Evolutionary conservation across 2,797 vertebrate species (phyloP), one percentile per base, ranked within the genome.

Genomic region (Spinus pinus): DNA sequence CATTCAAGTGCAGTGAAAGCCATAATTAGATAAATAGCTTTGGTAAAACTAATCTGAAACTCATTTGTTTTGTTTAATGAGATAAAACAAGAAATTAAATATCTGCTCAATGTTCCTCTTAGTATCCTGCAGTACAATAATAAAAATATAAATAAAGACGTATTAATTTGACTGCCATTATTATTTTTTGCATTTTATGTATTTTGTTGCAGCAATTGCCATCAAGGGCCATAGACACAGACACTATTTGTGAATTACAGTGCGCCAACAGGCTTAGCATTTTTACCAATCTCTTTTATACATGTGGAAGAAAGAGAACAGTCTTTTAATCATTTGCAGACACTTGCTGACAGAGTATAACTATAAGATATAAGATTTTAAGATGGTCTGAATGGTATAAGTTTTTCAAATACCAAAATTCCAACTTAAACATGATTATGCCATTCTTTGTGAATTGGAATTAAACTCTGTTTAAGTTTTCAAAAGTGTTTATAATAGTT

Each of bases 21-120:
- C 72, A 73, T 93, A 96, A 97, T 94, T 94, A 93, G 89, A 94
- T 93, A 96, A 95, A 97, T 84, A 90, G 82, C 82, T 91, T 94
- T 66, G n/a, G 89, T 93, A 88, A 96, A 86, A 95, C 73, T 65
- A 94, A 96, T 94, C 85, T 94, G 91, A 94, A 96, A 94, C 70
- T 75, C 89, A 83, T 96, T 91, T 94, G 80, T 84, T 94, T 96
- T 4, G 33, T 58, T 90, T 93, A 96, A 94, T 83, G 87, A 94
- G 81, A 95, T 94, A 91, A 96, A 95, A 75, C 58, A 87, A 90
- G 90, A 95, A 95, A 95, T 83, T 95, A 97, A 95, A 25, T 88
- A 88, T 72, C 89, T 95, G 79, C 42, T 80, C 72, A 91, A 79
- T 51, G 35, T 61, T 89, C 53, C 23, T 82, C 66, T 75, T 92